Percentiles rank a stretch among this genome's conserved stretches.
These are phyloP conservation scores for Spea hammondii DNA, from an alignment of 2,797 vertebrate species.

Conservation along the genomic window DNA sequence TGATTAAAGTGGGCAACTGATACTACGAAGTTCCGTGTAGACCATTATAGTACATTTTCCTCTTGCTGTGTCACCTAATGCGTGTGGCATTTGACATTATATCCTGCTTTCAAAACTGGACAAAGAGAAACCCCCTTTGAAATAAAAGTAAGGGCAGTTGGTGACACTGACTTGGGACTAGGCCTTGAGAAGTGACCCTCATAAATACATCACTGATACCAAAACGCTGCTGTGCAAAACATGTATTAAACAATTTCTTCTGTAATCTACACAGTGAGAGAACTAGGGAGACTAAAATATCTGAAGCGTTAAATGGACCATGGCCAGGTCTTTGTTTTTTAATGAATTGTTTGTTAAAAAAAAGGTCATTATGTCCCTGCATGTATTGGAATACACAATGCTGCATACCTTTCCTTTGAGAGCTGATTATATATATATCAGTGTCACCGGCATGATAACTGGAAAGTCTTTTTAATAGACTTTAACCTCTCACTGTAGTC, in stretches of 20 bases:
- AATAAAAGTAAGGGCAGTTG: too few relatives aligned
- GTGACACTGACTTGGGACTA: too few relatives aligned
- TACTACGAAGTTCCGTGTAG: too few relatives aligned
- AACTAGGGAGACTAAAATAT: neutral
- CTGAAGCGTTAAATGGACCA: neutral
- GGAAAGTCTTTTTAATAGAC: slow-evolving; percentile 27
- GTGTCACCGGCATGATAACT: neutral
- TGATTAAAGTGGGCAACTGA: too few relatives aligned
- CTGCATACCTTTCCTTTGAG: too few relatives aligned
- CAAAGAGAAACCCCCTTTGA: too few relatives aligned
- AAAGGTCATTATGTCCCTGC: neutral
- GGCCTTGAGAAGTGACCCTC: too few relatives aligned
- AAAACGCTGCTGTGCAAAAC: neutral
- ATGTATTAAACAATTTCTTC: too few relatives aligned
- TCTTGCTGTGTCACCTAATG: too few relatives aligned
- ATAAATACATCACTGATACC: neutral
- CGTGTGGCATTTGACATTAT: too few relatives aligned
- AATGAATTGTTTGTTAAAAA: neutral
- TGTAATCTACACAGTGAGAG: neutral
- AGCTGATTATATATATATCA: neutral
- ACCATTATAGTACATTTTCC: too few relatives aligned
- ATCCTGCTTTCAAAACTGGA: too few relatives aligned
- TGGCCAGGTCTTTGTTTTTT: neutral
- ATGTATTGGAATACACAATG: neutral
- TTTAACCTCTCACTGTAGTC: slow-evolving; percentile 1